These are phyloP conservation scores for Baronia brevicornis DNA, from an alignment of 2,888 invertebrate genomes.

Conservation along the genomic window DNA sequence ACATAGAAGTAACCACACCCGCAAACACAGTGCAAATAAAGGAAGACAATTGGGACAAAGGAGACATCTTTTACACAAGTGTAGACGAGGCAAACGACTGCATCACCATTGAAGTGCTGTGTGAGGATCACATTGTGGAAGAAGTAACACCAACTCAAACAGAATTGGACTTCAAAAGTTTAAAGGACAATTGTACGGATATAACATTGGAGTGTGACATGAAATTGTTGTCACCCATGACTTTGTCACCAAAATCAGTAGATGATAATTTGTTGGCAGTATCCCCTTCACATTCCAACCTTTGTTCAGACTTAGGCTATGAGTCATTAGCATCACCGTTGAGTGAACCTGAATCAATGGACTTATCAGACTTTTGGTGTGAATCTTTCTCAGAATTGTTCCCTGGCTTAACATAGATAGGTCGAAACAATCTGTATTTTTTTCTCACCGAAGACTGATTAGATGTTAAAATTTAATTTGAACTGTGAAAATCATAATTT, in stretches of 20 bases:
- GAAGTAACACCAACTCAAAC: conserved; percentile 38
- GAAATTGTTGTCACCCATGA: conserved; percentile 65
- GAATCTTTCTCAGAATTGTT: conserved; percentile 86
- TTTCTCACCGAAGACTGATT: conserved; percentile 69
- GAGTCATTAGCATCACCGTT: conserved; percentile 67
- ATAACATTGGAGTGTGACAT: conserved; percentile 53
- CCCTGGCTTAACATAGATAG: conserved; percentile 79
- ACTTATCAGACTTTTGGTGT: conserved; percentile 81
- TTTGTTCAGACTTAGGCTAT: conserved; percentile 65
- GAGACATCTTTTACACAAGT: conserved; percentile 82
- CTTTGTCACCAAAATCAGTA: conserved; percentile 46
- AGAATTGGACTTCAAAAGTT: conserved; percentile 42
- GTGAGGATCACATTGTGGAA: conserved; percentile 69
- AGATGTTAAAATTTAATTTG: too few species aligned
- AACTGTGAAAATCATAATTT: conserved; percentile 27
- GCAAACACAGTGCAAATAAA: conserved; percentile 36
- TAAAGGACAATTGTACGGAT: conserved; percentile 39
- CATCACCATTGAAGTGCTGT: conserved; percentile 82
- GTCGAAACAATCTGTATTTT: conserved; percentile 35
- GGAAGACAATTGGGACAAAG: conserved; percentile 55
- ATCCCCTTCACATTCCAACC: conserved; percentile 59
- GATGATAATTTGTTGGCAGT: conserved; percentile 50
- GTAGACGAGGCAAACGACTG: conserved; percentile 84
- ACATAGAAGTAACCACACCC: conserved; percentile 25
- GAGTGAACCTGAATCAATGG: conserved; percentile 63